Evolutionary conservation across 2,113 vertebrate species (phyloP).

Genomic region (Lichenostomus cassidix): DNA sequence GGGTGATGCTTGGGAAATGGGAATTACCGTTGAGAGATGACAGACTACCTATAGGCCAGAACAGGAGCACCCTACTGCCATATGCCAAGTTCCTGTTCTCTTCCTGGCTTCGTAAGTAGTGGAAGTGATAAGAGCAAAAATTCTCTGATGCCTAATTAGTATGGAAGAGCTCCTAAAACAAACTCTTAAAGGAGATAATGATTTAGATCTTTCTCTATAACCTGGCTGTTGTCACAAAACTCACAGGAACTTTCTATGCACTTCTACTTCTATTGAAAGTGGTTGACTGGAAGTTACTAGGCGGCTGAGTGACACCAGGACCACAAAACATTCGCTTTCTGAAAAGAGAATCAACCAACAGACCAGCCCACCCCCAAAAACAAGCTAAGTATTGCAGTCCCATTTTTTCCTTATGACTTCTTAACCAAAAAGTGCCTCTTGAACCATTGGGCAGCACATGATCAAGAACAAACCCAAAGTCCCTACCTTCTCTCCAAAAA

Average conservation of each 20-base stretch:
- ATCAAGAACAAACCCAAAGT: not conserved
- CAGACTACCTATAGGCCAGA: not conserved
- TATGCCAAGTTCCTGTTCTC: not conserved
- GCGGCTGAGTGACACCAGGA: not conserved
- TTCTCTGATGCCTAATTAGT: not conserved
- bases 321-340: not conserved
- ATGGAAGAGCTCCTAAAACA: not conserved
- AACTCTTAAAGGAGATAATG: not conserved
- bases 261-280: not conserved
- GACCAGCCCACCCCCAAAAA: not conserved
- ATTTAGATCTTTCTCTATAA: not conserved
- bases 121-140: not conserved
- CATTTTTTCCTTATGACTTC: not conserved
- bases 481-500: slow-evolving; percentile 94
- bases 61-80: not conserved
- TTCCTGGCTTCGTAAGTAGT: not conserved
- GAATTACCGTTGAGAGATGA: not conserved
- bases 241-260: not conserved
- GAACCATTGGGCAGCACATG: not conserved
- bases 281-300: not conserved
- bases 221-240: not conserved
- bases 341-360: not conserved
- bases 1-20: not conserved
- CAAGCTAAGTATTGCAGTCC: not conserved
- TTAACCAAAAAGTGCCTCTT: not conserved